These are phyloP conservation scores for Meta bourneti DNA, from an alignment of 2,888 invertebrate species.

Conservation along the genomic window DNA sequence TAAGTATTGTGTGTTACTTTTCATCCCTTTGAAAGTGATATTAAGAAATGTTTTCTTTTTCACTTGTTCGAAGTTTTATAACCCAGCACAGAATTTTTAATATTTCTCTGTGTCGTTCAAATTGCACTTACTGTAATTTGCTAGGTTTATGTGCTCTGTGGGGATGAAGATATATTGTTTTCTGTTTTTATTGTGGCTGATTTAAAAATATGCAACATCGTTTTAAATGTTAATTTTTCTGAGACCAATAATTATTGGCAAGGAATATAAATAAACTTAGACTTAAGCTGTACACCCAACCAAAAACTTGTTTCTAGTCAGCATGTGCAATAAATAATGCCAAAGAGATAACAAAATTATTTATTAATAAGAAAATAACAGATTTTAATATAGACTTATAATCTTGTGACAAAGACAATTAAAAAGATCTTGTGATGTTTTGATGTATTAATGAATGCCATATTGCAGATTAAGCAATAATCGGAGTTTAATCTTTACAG, in stretches of 20 bases:
- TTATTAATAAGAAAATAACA: neutral
- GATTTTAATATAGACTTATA: neutral
- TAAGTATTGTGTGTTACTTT: slow-evolving; percentile 42
- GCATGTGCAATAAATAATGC: neutral
- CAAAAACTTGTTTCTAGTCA: neutral
- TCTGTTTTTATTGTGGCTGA: neutral
- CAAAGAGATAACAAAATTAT: neutral
- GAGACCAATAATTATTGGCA: neutral
- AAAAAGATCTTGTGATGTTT: no score
- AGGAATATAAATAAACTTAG: neutral
- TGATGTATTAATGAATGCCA: no score
- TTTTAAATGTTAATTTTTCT: neutral
- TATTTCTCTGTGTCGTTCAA: slow-evolving; percentile 16
- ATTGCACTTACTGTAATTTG: slow-evolving; percentile 17
- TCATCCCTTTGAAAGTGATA: neutral
- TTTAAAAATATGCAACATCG: neutral
- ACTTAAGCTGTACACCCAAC: neutral
- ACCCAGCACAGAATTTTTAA: slow-evolving; percentile 39
- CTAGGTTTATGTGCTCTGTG: neutral
- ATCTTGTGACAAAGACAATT: no score
- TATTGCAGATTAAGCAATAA: no score
- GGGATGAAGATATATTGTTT: neutral
- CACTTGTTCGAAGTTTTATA: slow-evolving; percentile 7
- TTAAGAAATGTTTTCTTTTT: slow-evolving; percentile 2
- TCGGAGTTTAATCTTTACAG: no score